A percentile compares a stretch with the other conserved stretches of the same genome.
phyloP scores from a whole-genome alignment of 1,140 invertebrate species.

The Scaptomyza graminum region DNA sequence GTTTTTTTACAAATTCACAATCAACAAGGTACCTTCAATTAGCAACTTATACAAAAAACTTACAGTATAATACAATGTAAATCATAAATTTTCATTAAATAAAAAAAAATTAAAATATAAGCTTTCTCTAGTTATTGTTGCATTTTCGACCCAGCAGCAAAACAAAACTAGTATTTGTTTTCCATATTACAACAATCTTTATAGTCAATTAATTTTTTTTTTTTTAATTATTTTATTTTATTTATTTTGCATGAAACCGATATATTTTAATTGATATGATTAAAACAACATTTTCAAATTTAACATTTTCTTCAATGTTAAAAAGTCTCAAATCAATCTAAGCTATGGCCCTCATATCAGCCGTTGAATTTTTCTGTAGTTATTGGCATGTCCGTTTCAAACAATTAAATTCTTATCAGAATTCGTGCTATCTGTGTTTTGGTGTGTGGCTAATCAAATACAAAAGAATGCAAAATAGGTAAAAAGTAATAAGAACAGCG shows the following conservation, averaged over 20 bases:
- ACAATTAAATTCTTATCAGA: slow-evolving; percentile 77
- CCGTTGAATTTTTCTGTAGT: slow-evolving; percentile 7
- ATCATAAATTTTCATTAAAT: too few relatives aligned
- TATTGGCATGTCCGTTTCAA: slow-evolving; percentile 72
- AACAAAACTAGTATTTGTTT: too few relatives aligned
- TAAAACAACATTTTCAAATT: background rate
- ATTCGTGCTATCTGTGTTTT: slow-evolving; percentile 20
- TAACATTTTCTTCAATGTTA: slow-evolving; percentile 2
- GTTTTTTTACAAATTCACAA: too few relatives aligned
- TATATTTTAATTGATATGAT: background rate
- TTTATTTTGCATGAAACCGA: background rate
- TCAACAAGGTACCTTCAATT: too few relatives aligned
- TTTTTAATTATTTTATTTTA: background rate
- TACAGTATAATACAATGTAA: too few relatives aligned
- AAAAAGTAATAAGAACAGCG: slow-evolving; percentile 20
- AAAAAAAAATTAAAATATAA: too few relatives aligned
- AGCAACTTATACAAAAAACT: too few relatives aligned
- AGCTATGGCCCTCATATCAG: background rate
- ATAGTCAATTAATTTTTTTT: slow-evolving; percentile 14
- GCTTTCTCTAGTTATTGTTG: too few relatives aligned
- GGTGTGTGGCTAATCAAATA: slow-evolving; percentile 50
- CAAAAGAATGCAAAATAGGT: slow-evolving; percentile 28
- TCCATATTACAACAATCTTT: too few relatives aligned
- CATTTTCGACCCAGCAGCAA: too few relatives aligned
- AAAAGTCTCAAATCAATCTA: background rate